Evolutionary conservation across 2,797 vertebrate species (phyloP).

Genomic region (Hydrocynus forskahlii): DNA sequence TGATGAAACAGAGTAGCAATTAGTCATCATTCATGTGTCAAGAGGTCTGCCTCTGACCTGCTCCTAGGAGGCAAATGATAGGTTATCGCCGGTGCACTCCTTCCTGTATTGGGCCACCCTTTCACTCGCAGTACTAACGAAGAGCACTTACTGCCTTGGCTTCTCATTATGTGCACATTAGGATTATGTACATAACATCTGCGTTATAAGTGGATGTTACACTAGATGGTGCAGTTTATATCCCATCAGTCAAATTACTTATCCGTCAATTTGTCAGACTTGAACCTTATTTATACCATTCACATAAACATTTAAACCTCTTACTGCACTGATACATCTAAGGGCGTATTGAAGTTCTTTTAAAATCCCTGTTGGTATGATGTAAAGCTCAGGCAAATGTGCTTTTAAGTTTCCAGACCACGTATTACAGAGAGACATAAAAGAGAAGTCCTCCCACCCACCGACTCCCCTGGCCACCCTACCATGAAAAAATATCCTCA

Average conservation of each 20-base stretch:
- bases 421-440: slow-evolving; percentile 45
- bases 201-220: not conserved
- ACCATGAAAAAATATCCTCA: slow-evolving; percentile 66
- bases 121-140: not conserved
- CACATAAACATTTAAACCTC: not conserved
- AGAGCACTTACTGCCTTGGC: not conserved
- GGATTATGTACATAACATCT: not conserved
- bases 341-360: not conserved
- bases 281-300: slow-evolving; percentile 13
- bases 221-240: not conserved
- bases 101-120: slow-evolving; percentile 10
- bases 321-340: slow-evolving; percentile 10
- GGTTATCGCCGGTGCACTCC: slow-evolving; percentile 2
- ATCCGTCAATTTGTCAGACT: slow-evolving; percentile 1
- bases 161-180: not conserved
- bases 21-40: slow-evolving; percentile 37
- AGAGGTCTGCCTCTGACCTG: slow-evolving; percentile 20
- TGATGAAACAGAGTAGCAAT: slow-evolving; percentile 24
- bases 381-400: not conserved
- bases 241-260: not conserved
- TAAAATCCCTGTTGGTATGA: slow-evolving; percentile 5
- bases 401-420: slow-evolving; percentile 24
- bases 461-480: slow-evolving; percentile 55
- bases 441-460: slow-evolving; percentile 42
- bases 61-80: slow-evolving; percentile 31